Evolutionary conservation across 2,113 vertebrate species (phyloP).

Genomic region (Anoplopoma fimbria): DNA sequence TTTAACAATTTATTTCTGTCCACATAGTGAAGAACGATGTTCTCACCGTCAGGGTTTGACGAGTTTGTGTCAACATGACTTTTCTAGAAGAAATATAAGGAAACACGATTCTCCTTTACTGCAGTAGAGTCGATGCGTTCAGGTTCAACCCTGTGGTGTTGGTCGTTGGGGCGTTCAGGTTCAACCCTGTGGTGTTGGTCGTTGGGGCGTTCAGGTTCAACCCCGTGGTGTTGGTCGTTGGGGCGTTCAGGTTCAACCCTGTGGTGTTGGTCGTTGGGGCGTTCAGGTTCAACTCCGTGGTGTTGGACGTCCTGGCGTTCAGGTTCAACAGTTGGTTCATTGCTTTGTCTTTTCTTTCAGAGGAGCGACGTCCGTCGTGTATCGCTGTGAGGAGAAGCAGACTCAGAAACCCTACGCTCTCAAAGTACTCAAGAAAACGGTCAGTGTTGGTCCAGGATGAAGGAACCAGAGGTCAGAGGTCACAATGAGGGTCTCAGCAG

Average conservation of each 20-base stretch:
- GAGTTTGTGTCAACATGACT: neutral
- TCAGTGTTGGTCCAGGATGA: conserved; percentile 64
- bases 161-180: neutral
- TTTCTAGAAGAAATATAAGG: neutral
- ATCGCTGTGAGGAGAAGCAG: conserved; percentile 89
- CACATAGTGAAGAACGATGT: too few species aligned
- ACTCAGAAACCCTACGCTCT: conserved; percentile 86
- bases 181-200: too few species aligned
- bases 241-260: too few species aligned
- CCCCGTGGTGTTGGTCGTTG: too few species aligned
- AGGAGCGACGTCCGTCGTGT: conserved; percentile 91
- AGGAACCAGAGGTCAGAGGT: conserved; percentile 8
- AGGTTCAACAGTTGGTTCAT: neutral
- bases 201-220: too few species aligned
- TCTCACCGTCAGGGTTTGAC: neutral
- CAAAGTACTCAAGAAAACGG: conserved; percentile 92
- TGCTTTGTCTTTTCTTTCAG: conserved; percentile 67
- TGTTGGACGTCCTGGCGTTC: too few species aligned
- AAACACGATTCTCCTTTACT: neutral
- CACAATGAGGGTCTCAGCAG: neutral
- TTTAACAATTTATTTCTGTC: neutral
- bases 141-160: neutral
- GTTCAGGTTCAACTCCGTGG: too few species aligned
- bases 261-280: too few species aligned
- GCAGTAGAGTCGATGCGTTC: too few species aligned